Conservation (phyloP, 2,797 vertebrate species). For the Malacoctenus gilli region DNA sequence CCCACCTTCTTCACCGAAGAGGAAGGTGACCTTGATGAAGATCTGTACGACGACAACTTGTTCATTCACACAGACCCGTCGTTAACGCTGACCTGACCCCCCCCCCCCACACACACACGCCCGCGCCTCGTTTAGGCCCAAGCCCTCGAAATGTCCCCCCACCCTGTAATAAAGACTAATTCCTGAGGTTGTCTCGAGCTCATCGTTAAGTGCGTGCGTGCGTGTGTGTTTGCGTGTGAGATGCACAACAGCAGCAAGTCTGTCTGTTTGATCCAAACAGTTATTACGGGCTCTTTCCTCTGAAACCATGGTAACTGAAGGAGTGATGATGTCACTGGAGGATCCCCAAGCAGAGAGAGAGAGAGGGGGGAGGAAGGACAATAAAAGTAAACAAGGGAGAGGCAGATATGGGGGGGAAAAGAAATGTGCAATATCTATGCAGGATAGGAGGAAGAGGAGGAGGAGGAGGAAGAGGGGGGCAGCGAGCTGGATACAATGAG, state of each 20-base stretch:
- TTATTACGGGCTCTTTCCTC: constrained; percentile 56
- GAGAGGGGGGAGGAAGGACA: constrained; percentile 6
- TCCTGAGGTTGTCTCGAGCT: constrained; percentile 19
- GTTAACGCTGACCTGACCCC: constrained; percentile 74
- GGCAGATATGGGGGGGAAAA: constrained; percentile 33
- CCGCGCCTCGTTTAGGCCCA: constrained; percentile 1
- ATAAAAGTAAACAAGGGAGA: constrained; percentile 48
- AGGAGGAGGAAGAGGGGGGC: neutral
- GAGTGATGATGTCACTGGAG: constrained; percentile 72
- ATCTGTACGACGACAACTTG: constrained; percentile 88
- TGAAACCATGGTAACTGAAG: constrained; percentile 78
- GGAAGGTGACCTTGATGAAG: constrained; percentile 89
- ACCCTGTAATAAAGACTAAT: constrained; percentile 63
- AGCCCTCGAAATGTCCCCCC: constrained; percentile 22
- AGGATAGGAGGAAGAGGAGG: constrained; percentile 16
- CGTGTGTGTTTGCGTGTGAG: neutral
- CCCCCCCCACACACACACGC: neutral
- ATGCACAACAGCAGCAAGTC: constrained; percentile 24
- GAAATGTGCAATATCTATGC: constrained; percentile 71
- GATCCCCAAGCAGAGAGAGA: constrained; percentile 65
- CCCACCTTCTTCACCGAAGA: constrained; percentile 92
- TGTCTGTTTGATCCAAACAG: constrained; percentile 58
- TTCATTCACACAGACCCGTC: constrained; percentile 86
- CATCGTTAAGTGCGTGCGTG: neutral
- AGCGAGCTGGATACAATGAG: constrained; percentile 34